Percentiles rank a stretch among this genome's conserved stretches.
Evolutionary conservation across 1,140 invertebrate genomes (phyloP).

Genomic region (Akabosia matsudoensis): DNA sequence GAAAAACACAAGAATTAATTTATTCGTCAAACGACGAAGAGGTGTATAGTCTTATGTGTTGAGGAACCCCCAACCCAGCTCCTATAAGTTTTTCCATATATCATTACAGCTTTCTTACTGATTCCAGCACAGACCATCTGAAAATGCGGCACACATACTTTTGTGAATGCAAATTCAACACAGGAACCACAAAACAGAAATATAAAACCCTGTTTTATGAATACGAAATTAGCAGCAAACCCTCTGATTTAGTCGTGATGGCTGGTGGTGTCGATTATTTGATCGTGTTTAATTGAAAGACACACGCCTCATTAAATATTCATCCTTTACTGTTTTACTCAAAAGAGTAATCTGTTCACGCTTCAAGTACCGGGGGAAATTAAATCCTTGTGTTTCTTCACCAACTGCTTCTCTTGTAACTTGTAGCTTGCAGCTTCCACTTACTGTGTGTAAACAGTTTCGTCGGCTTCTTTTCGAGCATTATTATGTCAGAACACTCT

Average conservation of each 20-base stretch:
- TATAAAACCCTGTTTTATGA: background rate
- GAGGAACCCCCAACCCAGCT: no score
- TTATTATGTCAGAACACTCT: background rate
- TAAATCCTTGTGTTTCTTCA: no score
- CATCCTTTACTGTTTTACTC: background rate
- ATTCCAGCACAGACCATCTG: background rate
- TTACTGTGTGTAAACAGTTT: background rate
- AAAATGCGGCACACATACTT: background rate
- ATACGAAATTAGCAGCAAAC: background rate
- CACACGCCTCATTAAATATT: slow-evolving; percentile 13
- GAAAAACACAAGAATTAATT: background rate
- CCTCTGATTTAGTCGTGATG: no score
- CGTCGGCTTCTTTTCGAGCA: background rate
- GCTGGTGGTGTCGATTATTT: background rate
- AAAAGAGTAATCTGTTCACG: background rate
- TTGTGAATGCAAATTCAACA: background rate
- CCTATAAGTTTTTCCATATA: no score
- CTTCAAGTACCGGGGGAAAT: no score
- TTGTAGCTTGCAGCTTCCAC: background rate
- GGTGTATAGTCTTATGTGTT: background rate
- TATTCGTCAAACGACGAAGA: background rate
- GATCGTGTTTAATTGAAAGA: slow-evolving; percentile 3
- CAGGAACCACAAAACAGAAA: background rate
- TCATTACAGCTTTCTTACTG: no score
- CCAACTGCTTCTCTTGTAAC: background rate